Base-by-base conservation (phyloP, 2,888 invertebrate species). In the Dicranocentrus wangi region DNA sequence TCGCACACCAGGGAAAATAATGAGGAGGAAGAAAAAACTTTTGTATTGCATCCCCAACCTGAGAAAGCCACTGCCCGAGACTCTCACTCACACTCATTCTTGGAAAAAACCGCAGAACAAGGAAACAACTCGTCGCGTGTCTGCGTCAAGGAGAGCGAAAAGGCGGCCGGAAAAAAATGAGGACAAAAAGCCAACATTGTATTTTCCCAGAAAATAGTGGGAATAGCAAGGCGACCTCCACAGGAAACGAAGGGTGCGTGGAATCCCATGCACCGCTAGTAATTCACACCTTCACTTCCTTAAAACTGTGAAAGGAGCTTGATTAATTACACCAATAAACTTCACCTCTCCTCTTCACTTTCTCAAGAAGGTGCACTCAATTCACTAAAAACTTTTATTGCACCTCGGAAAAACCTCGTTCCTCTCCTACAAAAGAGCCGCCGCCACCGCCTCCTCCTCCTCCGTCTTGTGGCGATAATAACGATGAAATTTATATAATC, bases 271-370 rank as follows among this genome's bases (percentile, higher is more conserved):
- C 23, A 23, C 21, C n/a, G 43, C 23, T 19, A 39, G 81, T 73
- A 63, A 78, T 82, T 78, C 78, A 78, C 78, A 83, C 77, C 81
- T 77, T 61, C 65, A 65, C 55, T 75, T 79, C 47, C 73, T 70
- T 51, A 70, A 68, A 66, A 68, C 28, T 69, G 25, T 63, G 70
- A 79, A 66, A 71, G 78, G 47, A 71, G 60, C 72, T 71, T 84
- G 84, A 84, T 84, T 82, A 84, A 84, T 84, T 84, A 84, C 82
- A 69, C 77, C 84, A 82, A 83, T 83, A 83, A 81, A 77, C 28
- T 76, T 82, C 66, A 63, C 42, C 68, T 69, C 60, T 63, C 70
- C 53, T 63, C 15, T 47, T n/a, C 53, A 17, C 39, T 15, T 53
- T n/a, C 2, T 39, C 28, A 17, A 61, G n/a, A 23, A 55, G 2